Conservation (phyloP, 1,140 invertebrate species). For the Physella acuta region DNA sequence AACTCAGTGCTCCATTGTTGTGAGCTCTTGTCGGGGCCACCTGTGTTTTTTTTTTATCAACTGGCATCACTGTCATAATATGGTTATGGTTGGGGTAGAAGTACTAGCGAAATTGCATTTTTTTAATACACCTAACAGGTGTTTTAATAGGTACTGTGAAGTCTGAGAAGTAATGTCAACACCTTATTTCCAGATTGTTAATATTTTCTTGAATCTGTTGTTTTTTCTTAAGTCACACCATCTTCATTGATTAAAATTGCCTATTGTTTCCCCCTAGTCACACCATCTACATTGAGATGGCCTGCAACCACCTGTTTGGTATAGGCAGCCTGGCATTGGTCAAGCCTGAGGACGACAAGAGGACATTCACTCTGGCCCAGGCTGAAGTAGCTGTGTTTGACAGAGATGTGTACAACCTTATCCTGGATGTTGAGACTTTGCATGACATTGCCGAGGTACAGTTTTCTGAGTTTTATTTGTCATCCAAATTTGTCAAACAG, state of each 20-base stretch:
- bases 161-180: too few relatives aligned
- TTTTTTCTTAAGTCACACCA: too few relatives aligned
- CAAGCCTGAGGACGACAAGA: conserved; percentile 57
- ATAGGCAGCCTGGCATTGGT: conserved; percentile 58
- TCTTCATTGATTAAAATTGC: background rate
- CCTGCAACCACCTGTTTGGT: conserved; percentile 63
- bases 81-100: too few relatives aligned
- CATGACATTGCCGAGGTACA: conserved; percentile 59
- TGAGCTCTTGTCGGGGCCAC: too few relatives aligned
- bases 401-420: conserved; percentile 57
- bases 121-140: too few relatives aligned
- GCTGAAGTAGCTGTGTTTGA: conserved; percentile 63
- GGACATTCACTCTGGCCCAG: conserved; percentile 54
- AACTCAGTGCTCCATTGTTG: too few relatives aligned
- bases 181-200: too few relatives aligned
- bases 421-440: conserved; percentile 62
- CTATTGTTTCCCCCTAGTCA: conserved; percentile 33
- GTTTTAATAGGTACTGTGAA: too few relatives aligned
- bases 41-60: too few relatives aligned
- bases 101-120: too few relatives aligned
- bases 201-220: too few relatives aligned
- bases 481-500: background rate
- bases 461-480: background rate
- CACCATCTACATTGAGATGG: conserved; percentile 62
- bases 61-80: too few relatives aligned